These are phyloP conservation scores for Cephus sareptanus DNA, from an alignment of 2,888 invertebrate genomes.

Conservation along the genomic window DNA sequence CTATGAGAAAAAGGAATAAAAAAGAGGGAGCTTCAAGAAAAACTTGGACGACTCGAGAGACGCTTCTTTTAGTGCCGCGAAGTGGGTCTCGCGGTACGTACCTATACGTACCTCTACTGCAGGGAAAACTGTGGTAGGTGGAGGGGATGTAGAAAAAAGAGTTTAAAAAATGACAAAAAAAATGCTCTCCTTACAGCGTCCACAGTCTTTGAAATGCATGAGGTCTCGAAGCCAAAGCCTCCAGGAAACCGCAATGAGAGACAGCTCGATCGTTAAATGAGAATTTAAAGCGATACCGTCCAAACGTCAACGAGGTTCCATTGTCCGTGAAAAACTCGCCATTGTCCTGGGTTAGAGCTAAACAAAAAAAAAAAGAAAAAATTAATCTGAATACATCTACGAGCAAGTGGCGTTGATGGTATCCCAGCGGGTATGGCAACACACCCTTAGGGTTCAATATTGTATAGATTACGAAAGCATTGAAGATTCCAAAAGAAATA, in stretches of 20 bases:
- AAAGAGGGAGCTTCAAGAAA: constrained; percentile 16
- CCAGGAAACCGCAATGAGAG: background rate
- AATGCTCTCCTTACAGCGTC: background rate
- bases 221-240: background rate
- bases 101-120: background rate
- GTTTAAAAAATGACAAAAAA: background rate
- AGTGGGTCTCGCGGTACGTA: constrained; percentile 23
- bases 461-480: background rate
- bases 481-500: background rate
- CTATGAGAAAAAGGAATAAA: constrained; percentile 6
- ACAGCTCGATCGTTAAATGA: background rate
- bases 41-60: constrained; percentile 18
- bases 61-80: constrained; percentile 34
- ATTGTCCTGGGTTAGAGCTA: background rate
- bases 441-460: background rate
- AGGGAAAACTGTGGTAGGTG: background rate
- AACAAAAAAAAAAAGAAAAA: background rate
- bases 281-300: background rate
- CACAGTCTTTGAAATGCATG: background rate
- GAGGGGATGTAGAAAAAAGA: background rate
- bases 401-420: too few species aligned
- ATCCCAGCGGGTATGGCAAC: background rate
- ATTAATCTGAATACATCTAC: background rate
- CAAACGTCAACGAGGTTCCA: background rate
- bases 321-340: background rate